Conservation (phyloP, 2,888 invertebrate species). For the Poecilobothrus nobilitatus region DNA sequence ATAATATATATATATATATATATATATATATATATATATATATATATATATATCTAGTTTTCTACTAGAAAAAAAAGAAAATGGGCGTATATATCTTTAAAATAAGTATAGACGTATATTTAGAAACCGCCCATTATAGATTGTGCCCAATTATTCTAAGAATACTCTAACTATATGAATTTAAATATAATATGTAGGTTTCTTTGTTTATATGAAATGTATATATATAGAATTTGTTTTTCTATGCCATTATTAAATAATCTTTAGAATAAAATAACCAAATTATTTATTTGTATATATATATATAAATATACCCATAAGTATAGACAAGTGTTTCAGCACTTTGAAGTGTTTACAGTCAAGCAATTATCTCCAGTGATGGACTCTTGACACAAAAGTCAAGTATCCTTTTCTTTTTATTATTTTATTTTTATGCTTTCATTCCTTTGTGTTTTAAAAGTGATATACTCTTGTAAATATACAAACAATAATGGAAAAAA, state of each 20-base stretch:
- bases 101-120: neutral
- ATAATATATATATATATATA: no score
- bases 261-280: no score
- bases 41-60: no score
- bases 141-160: neutral
- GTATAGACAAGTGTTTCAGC: neutral
- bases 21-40: no score
- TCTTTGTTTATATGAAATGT: no score
- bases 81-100: no score
- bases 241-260: no score
- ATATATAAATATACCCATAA: no score
- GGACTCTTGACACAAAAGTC: conserved; percentile 11
- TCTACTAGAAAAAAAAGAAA: neutral
- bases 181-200: no score
- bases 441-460: neutral
- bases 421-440: neutral
- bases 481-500: no score
- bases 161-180: neutral
- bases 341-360: neutral
- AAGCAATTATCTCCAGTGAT: conserved; percentile 11
- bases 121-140: neutral
- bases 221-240: no score
- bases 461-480: neutral
- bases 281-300: no score
- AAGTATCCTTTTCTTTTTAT: conserved; percentile 5